These are phyloP conservation scores for Helicolenus hilgendorfi DNA, from an alignment of 2,797 vertebrate genomes.

Conservation along the genomic window DNA sequence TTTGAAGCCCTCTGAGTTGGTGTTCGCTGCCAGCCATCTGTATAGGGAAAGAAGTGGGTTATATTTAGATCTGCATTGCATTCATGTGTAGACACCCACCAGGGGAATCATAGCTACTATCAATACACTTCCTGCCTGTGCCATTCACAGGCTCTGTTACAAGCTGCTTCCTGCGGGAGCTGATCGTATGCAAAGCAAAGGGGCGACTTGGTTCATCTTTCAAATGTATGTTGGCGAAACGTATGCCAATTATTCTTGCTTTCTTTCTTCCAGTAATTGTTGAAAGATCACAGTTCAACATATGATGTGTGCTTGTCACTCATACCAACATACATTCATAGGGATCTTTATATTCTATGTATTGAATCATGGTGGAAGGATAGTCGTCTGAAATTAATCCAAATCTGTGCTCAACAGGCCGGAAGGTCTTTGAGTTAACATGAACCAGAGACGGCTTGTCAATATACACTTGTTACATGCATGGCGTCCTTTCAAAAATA, in stretches of 20 bases:
- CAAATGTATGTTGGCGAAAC: not conserved
- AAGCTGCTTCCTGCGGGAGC: slow-evolving; percentile 8
- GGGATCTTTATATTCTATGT: not conserved
- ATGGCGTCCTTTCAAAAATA: no score
- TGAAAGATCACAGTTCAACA: not conserved
- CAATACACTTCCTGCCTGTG: slow-evolving; percentile 43
- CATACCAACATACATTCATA: not conserved
- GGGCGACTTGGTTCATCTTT: not conserved
- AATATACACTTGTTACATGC: no score
- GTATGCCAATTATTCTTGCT: not conserved
- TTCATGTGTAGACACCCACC: slow-evolving; percentile 51
- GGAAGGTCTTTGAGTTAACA: not conserved
- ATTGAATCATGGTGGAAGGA: not conserved
- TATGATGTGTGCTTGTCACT: not conserved
- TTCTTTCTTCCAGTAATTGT: not conserved
- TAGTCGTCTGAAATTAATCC: not conserved
- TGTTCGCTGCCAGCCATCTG: slow-evolving; percentile 60
- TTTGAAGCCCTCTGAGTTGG: slow-evolving; percentile 57
- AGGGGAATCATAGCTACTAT: slow-evolving; percentile 46
- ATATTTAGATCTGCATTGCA: slow-evolving; percentile 57
- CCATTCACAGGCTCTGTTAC: slow-evolving; percentile 13
- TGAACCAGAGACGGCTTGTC: not conserved
- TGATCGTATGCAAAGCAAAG: slow-evolving; percentile 3
- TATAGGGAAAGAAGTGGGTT: slow-evolving; percentile 32
- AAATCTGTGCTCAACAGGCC: not conserved